A percentile compares a stretch with the other conserved stretches of the same genome.
phyloP scores from a whole-genome alignment of 2,797 vertebrate genomes.

The Enteromius paludinosus region DNA sequence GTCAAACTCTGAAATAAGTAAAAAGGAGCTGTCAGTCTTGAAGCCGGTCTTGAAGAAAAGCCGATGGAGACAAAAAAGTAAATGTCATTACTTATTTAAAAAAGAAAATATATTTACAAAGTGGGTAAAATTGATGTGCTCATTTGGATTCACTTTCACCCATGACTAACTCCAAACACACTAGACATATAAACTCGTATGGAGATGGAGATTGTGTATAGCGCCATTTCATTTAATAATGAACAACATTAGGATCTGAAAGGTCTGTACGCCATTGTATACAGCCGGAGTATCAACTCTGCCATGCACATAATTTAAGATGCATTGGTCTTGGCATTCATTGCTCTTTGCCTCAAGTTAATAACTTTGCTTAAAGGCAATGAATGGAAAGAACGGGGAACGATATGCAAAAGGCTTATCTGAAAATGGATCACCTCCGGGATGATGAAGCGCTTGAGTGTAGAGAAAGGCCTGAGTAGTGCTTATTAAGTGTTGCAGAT shows the following conservation, averaged over 20 bases:
- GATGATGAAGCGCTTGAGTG: slow-evolving; percentile 34
- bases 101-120: slow-evolving; percentile 74
- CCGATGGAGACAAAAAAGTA: slow-evolving; percentile 47
- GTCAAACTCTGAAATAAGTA: slow-evolving; percentile 13
- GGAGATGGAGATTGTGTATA: slow-evolving; percentile 47
- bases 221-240: slow-evolving; percentile 60
- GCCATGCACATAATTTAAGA: slow-evolving; percentile 56
- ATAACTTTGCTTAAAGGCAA: slow-evolving; percentile 54
- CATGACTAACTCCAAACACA: slow-evolving; percentile 63
- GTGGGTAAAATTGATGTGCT: slow-evolving; percentile 64
- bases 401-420: slow-evolving; percentile 47
- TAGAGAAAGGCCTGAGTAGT: slow-evolving; percentile 18
- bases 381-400: slow-evolving; percentile 44
- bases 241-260: slow-evolving; percentile 69
- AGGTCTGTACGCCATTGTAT: slow-evolving; percentile 65
- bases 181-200: slow-evolving; percentile 51
- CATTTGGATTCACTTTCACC: slow-evolving; percentile 68
- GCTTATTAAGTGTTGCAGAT: slow-evolving; percentile 30
- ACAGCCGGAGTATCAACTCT: slow-evolving; percentile 53
- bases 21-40: not conserved
- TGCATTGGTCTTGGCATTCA: slow-evolving; percentile 52
- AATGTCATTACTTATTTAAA: slow-evolving; percentile 74
- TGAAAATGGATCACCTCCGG: slow-evolving; percentile 49
- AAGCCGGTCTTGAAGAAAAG: not conserved
- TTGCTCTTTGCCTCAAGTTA: slow-evolving; percentile 53